Base-by-base conservation (phyloP, 2,888 invertebrate species). In the Rutpela maculata region DNA sequence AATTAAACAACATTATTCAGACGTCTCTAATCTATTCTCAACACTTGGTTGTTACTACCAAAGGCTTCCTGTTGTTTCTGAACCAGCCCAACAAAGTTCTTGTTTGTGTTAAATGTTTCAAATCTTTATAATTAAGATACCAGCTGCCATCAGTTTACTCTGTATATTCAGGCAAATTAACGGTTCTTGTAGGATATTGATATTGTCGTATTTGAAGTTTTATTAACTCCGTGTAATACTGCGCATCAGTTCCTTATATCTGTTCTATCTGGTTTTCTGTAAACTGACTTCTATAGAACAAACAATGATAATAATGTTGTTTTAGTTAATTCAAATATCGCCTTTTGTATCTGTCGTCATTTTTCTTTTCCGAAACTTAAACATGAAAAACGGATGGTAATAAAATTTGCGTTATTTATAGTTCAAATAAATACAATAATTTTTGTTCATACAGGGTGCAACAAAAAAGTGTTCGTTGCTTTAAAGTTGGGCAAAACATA, bases 41-140 rank as follows among this genome's bases (percentile, higher is more conserved):
- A 57, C 63, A 75, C 75, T 72, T 57, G 63, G 43, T 68, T 78
- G 77, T 78, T 78, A 68, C 72, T 72, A 72, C 75, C 78, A 18
- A 57, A 59, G 57, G 57, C 69, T 26, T 68, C 67, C 56, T 26
- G 31, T 31, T 56, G 55, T 55, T 57, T 18, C 59, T 35, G 26
- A 17, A 59, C 38, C 59, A 57, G 22, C 56, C 22, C 56, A 15
- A 31, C 57, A 17, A 69, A 69, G 22, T 69, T 59, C 11, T 26
- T 26, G 59, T 69, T 57, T 69, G 57, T 35, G 57, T 69, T 69
- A 59, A 68, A 69, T 69, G 35, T 35, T 69, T 57, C 59, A 31
- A 18, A 69, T 68, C 26, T 68, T 68, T 68, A 65, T 65, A 56
- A 56, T 31, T 68, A 31, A 68, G 68, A 68, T 56, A 68, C 22